A percentile compares a stretch with the other conserved stretches of the same genome.
phyloP scores from a whole-genome alignment of 2,888 invertebrate genomes.

The Drosophila neotestacea region DNA sequence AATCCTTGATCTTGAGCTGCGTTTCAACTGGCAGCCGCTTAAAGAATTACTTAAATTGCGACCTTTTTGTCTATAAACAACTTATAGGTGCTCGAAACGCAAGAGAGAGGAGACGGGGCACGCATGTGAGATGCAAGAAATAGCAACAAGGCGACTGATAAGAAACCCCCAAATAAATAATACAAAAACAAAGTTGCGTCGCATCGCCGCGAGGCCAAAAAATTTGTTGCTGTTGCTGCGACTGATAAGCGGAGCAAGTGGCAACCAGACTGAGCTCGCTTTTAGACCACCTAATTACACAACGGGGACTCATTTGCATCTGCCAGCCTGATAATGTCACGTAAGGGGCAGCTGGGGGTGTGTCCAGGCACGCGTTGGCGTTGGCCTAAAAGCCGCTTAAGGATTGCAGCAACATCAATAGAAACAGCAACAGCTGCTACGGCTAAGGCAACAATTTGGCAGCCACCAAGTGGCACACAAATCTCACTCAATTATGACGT shows the following conservation, averaged over 20 bases:
- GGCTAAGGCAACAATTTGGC: conserved; percentile 25
- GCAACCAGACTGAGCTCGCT: conserved; percentile 12
- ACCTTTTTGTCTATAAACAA: conserved; percentile 33
- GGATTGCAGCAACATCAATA: conserved; percentile 4
- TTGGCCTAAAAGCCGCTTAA: conserved; percentile 55
- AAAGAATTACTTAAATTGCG: conserved; percentile 37
- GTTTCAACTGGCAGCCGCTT: conserved; percentile 68
- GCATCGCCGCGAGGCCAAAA: conserved; percentile 42
- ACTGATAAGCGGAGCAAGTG: conserved; percentile 35
- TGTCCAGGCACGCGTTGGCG: conserved; percentile 42
- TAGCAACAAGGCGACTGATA: conserved; percentile 53
- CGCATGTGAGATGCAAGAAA: conserved; percentile 48
- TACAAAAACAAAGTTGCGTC: conserved; percentile 48
- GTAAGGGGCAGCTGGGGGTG: conserved; percentile 21
- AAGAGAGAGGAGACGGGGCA: background rate
- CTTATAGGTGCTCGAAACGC: conserved; percentile 10
- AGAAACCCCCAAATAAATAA: conserved; percentile 26
- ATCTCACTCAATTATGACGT: conserved; percentile 38
- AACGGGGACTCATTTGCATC: conserved; percentile 67
- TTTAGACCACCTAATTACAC: conserved; percentile 58
- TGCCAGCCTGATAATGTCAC: conserved; percentile 48
- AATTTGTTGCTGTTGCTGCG: conserved; percentile 19
- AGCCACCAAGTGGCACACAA: conserved; percentile 58
- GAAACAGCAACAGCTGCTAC: conserved; percentile 38
- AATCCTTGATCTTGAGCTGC: conserved; percentile 82